Percentiles rank a stretch among this genome's conserved stretches.
phyloP scores from a whole-genome alignment of 2,797 vertebrate genomes.

The Apogon talboti region DNA sequence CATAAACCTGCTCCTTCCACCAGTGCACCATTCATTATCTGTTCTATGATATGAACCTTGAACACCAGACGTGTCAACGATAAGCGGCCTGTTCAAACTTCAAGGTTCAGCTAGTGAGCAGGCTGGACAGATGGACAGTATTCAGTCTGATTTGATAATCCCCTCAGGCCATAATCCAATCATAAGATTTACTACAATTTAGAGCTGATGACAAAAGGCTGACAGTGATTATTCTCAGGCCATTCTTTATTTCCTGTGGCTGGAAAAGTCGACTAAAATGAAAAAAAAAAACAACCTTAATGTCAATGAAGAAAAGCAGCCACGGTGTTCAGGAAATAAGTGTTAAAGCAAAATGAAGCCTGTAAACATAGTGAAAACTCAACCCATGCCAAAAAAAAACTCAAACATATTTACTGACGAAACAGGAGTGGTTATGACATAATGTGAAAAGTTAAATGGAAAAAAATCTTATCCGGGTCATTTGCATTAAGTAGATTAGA shows the following conservation, averaged over 20 bases:
- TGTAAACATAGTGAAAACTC: neutral
- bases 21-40: neutral
- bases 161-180: conserved; percentile 56
- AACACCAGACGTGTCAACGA: conserved; percentile 2
- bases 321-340: neutral
- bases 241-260: neutral
- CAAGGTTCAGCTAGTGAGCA: conserved; percentile 44
- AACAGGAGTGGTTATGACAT: no score
- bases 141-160: conserved; percentile 59
- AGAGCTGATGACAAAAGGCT: conserved; percentile 20
- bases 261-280: neutral
- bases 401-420: no score
- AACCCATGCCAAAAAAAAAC: no score
- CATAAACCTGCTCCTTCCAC: neutral
- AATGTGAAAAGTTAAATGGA: no score
- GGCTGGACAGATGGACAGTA: conserved; percentile 53
- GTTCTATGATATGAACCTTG: conserved; percentile 34
- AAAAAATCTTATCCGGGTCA: no score
- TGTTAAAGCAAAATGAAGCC: neutral
- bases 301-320: conserved; percentile 1
- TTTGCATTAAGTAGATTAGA: no score
- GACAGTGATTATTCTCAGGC: conserved; percentile 11
- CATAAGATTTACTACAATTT: conserved; percentile 35
- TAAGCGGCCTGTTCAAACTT: conserved; percentile 40
- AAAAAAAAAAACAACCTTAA: no score